Evolutionary conservation across 2,888 invertebrate genomes (phyloP), one percentile per base, ranked within the genome.

Genomic region (Yponomeuta cagnagella): DNA sequence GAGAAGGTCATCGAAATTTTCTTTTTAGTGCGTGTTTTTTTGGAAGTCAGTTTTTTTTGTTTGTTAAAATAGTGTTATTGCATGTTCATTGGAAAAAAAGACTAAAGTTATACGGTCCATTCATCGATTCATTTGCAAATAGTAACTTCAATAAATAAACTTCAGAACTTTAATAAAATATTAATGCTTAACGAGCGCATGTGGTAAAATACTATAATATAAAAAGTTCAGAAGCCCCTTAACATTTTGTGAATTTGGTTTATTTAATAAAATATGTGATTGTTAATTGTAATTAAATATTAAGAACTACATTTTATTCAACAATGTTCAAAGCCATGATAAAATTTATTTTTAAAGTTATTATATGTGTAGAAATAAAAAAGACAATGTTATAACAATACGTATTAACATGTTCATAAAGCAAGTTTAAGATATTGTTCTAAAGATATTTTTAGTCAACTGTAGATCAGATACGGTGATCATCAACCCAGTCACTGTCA

Each of bases 341-440:
- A 8, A 37, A 43, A 43, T 8, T 43, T 43, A 43, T 43, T 43
- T 43, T 66, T 66, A 31, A 33, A 68, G 68, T 68, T 65, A 65
- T 65, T 68, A 68, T 43, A 68, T 68, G 68, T 68, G 68, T 68
- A 68, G 48, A 68, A 23, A 2, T 68, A 43, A 37, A 68, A 23
- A 58, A 68, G 43, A 43, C 68, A 68, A 58, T 67, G 67, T 67
- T 43, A 58, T 58, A 58, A 15, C 12, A 58, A 58, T 58, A 58
- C 31, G 31, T 52, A 69, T 69, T 58, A 33, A 9, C 31, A 43
- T 10, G 37, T 67, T 37, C 48, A 67, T 43, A n/a, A 67, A 67
- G 12, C 37, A 33, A 23, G n/a, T 43, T n/a, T n/a, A 10, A 43
- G 3, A 10, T 0, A 69, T 69, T 69, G 69, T 58, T 52, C 31